Percentiles rank a stretch among this genome's conserved stretches.
Evolutionary conservation across 2,888 invertebrate species (phyloP).

Genomic region (Alloscopus bannaensis): DNA sequence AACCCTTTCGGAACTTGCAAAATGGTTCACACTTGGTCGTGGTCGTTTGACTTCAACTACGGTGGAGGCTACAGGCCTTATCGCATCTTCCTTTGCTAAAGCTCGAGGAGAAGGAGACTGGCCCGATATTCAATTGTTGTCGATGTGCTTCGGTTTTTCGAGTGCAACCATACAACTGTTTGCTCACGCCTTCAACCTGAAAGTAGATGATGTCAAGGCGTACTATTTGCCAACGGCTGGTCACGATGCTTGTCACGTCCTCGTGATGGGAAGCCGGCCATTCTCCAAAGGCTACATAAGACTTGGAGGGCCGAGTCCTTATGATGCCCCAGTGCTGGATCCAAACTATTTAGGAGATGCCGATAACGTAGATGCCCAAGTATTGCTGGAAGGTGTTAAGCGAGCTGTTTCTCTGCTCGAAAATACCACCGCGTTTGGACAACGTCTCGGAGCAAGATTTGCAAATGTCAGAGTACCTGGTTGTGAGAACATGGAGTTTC

Average conservation of each 20-base stretch:
- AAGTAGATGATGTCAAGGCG: conserved; percentile 54
- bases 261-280: conserved; percentile 57
- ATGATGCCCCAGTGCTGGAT: conserved; percentile 64
- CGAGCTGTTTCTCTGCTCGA: conserved; percentile 54
- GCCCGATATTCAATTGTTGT: conserved; percentile 70
- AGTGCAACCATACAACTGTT: too few species aligned
- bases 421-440: conserved; percentile 54
- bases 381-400: conserved; percentile 67
- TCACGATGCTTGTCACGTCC: conserved; percentile 54
- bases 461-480: conserved; percentile 61
- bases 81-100: conserved; percentile 65
- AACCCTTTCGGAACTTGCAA: conserved; percentile 35
- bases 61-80: conserved; percentile 59
- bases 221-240: conserved; percentile 60
- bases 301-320: conserved; percentile 64
- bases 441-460: conserved; percentile 51
- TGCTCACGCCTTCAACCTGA: conserved; percentile 56
- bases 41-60: conserved; percentile 64
- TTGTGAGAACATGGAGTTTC: conserved; percentile 62
- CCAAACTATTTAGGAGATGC: conserved; percentile 67
- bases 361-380: conserved; percentile 60
- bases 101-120: conserved; percentile 69
- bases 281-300: conserved; percentile 59
- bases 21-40: conserved; percentile 59
- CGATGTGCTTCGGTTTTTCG: too few species aligned